Conservation (phyloP, 2,888 invertebrate species). For the Drosophila yooni region DNA sequence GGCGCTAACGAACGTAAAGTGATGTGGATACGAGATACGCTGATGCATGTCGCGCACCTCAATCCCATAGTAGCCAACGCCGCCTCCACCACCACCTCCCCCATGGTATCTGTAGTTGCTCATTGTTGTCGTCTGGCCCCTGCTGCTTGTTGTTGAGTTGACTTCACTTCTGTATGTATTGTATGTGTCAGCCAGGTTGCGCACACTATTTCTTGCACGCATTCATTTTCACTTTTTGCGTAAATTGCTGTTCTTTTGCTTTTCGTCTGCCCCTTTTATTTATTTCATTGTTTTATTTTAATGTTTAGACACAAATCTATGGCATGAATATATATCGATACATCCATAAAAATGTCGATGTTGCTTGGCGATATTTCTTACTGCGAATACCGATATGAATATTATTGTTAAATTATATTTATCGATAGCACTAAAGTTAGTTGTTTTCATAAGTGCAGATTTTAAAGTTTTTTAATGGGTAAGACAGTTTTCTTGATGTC, state of each 20-base stretch:
- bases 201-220: conserved; percentile 2
- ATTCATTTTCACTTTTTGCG: neutral
- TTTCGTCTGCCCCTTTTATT: neutral
- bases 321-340: conserved; percentile 12
- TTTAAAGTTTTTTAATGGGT: neutral
- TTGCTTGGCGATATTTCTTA: neutral
- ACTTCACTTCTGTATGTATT: conserved; percentile 4
- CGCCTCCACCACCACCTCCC: conserved; percentile 75
- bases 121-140: conserved; percentile 58
- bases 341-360: neutral
- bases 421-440: neutral
- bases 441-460: neutral
- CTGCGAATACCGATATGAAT: neutral
- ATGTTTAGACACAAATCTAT: conserved; percentile 10
- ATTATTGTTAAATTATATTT: neutral
- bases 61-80: conserved; percentile 81
- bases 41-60: conserved; percentile 82
- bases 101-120: conserved; percentile 84
- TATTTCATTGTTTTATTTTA: conserved; percentile 19
- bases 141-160: neutral
- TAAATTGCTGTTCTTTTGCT: neutral
- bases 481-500: neutral
- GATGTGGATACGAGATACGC: conserved; percentile 81
- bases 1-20: conserved; percentile 82
- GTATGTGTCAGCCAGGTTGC: neutral